Evolutionary conservation across 2,797 vertebrate species (phyloP).

Genomic region (Erethizon dorsatum): DNA sequence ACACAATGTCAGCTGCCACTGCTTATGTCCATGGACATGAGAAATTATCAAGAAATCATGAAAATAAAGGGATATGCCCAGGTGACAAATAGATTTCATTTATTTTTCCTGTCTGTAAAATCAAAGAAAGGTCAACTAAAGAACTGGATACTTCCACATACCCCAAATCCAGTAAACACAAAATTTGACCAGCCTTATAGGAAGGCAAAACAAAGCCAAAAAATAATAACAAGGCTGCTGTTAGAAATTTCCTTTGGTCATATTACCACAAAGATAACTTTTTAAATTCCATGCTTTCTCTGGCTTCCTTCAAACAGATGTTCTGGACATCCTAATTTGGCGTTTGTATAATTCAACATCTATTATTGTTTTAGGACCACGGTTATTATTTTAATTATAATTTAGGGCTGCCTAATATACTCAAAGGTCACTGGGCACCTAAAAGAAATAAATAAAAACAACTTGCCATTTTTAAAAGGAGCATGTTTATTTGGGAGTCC

Average conservation of each 20-base stretch:
- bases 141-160: neutral
- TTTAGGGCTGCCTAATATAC: slow-evolving; percentile 79
- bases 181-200: slow-evolving; percentile 12
- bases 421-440: slow-evolving; percentile 75
- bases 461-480: slow-evolving; percentile 84
- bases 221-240: neutral
- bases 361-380: slow-evolving; percentile 75
- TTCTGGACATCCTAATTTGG: slow-evolving; percentile 69
- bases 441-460: slow-evolving; percentile 85
- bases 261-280: slow-evolving; percentile 54
- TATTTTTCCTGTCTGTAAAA: slow-evolving; percentile 76
- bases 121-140: slow-evolving; percentile 79
- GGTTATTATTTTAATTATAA: slow-evolving; percentile 86
- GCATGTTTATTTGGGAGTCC: slow-evolving; percentile 85
- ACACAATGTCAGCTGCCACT: slow-evolving; percentile 67
- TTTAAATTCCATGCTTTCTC: slow-evolving; percentile 63
- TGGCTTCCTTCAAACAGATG: slow-evolving; percentile 30
- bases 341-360: slow-evolving; percentile 63
- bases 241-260: slow-evolving; percentile 23
- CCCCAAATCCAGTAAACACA: slow-evolving; percentile 15
- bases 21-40: slow-evolving; percentile 69
- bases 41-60: slow-evolving; percentile 78
- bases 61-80: slow-evolving; percentile 76
- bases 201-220: slow-evolving; percentile 65
- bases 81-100: slow-evolving; percentile 77